These are phyloP conservation scores for Nematostella vectensis DNA, from an alignment of 92 coral and sea anemone species.

Conservation along the genomic window DNA sequence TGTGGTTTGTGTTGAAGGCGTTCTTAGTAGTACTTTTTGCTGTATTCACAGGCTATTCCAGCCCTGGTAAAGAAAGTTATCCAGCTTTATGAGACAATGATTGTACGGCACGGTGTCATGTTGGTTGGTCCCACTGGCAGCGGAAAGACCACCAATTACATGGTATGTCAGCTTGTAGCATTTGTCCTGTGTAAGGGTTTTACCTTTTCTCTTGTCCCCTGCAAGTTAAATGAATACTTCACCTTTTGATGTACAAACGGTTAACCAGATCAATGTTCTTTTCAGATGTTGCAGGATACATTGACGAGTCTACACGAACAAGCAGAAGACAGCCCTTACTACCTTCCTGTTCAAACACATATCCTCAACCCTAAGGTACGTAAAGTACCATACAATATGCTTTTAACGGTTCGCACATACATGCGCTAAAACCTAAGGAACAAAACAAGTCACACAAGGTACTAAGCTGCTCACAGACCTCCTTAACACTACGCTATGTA, in stretches of 20 bases:
- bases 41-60: slow-evolving; percentile 63
- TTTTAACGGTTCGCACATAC: too few relatives aligned
- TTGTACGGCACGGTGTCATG: slow-evolving; percentile 97
- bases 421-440: too few relatives aligned
- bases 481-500: too few relatives aligned
- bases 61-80: slow-evolving; percentile 88
- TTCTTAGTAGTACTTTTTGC: too few relatives aligned
- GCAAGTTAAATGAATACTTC: too few relatives aligned
- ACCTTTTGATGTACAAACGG: too few relatives aligned
- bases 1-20: too few relatives aligned
- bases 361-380: slow-evolving; percentile 90
- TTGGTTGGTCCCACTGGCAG: slow-evolving; percentile 97
- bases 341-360: slow-evolving; percentile 77
- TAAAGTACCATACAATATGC: too few relatives aligned
- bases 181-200: too few relatives aligned
- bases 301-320: slow-evolving; percentile 66
- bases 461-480: too few relatives aligned
- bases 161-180: slow-evolving; percentile 42
- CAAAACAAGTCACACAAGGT: too few relatives aligned
- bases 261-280: too few relatives aligned
- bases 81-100: slow-evolving; percentile 94
- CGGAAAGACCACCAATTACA: slow-evolving; percentile 84
- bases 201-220: neutral
- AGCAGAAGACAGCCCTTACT: slow-evolving; percentile 79
- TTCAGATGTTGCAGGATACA: slow-evolving; percentile 69